Base-by-base conservation (phyloP, 2,797 vertebrate species). In the Tenualosa thibaudeaui region DNA sequence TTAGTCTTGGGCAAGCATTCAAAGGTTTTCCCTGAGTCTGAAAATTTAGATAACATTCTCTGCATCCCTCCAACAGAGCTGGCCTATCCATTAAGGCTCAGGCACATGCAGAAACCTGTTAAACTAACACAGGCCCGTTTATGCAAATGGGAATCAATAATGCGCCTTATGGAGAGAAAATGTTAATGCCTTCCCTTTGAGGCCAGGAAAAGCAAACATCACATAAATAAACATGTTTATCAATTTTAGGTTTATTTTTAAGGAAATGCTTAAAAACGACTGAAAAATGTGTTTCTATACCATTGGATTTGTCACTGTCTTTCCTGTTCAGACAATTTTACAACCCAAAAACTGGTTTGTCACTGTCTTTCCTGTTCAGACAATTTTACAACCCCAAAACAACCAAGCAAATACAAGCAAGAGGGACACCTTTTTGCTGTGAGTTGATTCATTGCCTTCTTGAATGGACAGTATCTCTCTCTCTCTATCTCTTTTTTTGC, bases 1-100 rank as follows among this genome's bases (percentile, higher is more conserved):
- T 94, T 94, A 94, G 89, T 89, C 91, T 88, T 89, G 93, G 91
- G 90, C 90, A 91, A 54, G 82, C 81, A 84, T 86, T 88, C 83
- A 88, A 85, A 88, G 86, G 71, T 78, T 82, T 51, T 85, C 82
- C 31, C 85, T 4, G 43, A 81, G 84, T 83, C 86, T 86, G 82
- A 88, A 82, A 82, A 84, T 84, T 58, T 84, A 85, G 89, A 89
- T 89, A 88, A 88, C 50, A 83, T 86, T 87, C 22, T 50, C 43
- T 78, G 58, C 62, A 15, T 84, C 54, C 78, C 71, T 56, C 60
- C 78, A n/a, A 71, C 82, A 37, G 81, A 51, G 40, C 65, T 46
- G 54, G 24, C 81, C 68, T 84, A 85, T 88, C 87, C 86, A 87
- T 87, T 88, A 89, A 85, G 88, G 8, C 62, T 75, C 85, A 60